A percentile compares a stretch with the other conserved stretches of the same genome.
These are phyloP conservation scores for Nipponacmea schrenckii DNA, from an alignment of 2,888 invertebrate species.

Conservation along the genomic window DNA sequence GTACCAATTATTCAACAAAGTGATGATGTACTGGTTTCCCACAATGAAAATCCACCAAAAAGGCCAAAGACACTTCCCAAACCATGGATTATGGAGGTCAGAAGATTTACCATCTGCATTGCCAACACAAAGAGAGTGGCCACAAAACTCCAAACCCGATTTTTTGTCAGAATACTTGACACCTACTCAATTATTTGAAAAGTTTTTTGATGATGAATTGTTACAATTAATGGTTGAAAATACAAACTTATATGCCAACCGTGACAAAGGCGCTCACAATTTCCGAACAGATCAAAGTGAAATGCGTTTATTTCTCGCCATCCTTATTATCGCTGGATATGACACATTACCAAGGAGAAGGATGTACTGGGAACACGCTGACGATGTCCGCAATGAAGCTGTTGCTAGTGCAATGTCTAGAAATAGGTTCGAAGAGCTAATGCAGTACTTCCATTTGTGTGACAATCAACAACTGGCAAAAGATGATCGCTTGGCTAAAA, in stretches of 20 bases:
- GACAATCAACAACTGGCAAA: conserved; percentile 23
- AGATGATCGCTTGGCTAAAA: conserved; percentile 29
- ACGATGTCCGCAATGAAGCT: conserved; percentile 23
- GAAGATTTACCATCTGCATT: conserved; percentile 4
- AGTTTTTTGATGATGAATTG: too few species aligned
- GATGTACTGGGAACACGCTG: conserved; percentile 25
- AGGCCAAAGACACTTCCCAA: too few species aligned
- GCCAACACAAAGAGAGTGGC: too few species aligned
- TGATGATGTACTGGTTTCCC: too few species aligned
- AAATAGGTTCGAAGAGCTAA: conserved; percentile 28
- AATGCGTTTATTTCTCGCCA: conserved; percentile 17
- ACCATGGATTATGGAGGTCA: too few species aligned
- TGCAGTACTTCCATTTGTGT: conserved; percentile 29
- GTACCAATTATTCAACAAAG: too few species aligned
- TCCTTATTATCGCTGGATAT: conserved; percentile 29
- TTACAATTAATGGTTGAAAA: too few species aligned
- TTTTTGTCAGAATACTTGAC: too few species aligned
- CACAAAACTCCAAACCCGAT: too few species aligned
- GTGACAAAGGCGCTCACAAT: conserved; percentile 18
- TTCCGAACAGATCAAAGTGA: conserved; percentile 11
- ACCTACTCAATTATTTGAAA: too few species aligned
- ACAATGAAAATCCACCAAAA: too few species aligned
- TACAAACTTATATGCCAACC: conserved; percentile 20
- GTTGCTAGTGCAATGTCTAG: conserved; percentile 19
- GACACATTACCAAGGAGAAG: conserved; percentile 14